Evolutionary conservation across 2,888 invertebrate genomes (phyloP).

Genomic region (Sicus ferrugineus): DNA sequence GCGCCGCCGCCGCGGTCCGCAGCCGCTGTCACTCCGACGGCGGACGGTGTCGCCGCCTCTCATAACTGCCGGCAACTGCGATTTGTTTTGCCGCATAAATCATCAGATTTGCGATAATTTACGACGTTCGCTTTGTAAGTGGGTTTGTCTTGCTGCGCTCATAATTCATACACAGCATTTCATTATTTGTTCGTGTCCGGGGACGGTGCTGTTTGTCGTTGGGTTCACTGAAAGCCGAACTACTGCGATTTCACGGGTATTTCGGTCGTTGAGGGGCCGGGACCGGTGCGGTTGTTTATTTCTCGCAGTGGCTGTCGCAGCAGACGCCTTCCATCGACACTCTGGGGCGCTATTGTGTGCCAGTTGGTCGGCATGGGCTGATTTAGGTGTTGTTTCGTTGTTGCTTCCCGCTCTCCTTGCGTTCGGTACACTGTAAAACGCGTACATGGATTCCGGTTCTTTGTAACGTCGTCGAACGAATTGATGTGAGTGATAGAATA

Average conservation of each 20-base stretch:
- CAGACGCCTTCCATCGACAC: background rate
- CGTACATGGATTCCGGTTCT: too few species aligned
- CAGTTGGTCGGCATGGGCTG: too few species aligned
- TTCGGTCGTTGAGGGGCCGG: background rate
- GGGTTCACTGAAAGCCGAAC: background rate
- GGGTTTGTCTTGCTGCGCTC: constrained; percentile 20
- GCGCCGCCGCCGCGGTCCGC: background rate
- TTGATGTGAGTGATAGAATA: too few species aligned
- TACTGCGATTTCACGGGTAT: background rate
- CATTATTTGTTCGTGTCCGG: background rate
- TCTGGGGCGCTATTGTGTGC: background rate
- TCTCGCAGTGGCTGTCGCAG: background rate
- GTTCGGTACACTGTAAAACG: background rate
- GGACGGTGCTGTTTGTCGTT: background rate
- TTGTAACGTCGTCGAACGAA: too few species aligned
- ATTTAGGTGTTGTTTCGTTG: background rate
- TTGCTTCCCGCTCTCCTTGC: background rate
- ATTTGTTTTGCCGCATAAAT: constrained; percentile 28
- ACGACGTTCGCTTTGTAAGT: constrained; percentile 23
- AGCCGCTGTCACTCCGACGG: background rate
- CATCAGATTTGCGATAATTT: constrained; percentile 32
- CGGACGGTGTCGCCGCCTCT: background rate
- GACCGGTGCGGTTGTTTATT: background rate
- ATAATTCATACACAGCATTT: constrained; percentile 21
- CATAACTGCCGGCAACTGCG: constrained; percentile 5